Conservation (phyloP, 30 jellyfish, hydroid and myxozoan species). For the Aurelia sp. region DNA sequence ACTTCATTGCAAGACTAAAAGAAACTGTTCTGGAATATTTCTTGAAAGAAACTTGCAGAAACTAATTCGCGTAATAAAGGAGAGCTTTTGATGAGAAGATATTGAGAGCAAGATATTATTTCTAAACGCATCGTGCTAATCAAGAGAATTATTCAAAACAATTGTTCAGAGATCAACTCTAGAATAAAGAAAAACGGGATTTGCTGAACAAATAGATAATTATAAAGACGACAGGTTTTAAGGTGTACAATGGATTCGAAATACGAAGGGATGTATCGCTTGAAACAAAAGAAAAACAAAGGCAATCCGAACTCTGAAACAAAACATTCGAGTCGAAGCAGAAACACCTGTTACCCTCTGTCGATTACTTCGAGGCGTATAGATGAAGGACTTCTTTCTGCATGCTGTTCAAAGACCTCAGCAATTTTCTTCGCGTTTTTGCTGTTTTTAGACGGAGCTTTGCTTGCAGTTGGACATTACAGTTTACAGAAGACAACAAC, state of each 20-base stretch:
- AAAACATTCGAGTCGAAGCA: constrained; percentile 10
- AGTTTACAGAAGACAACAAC: constrained; percentile 59
- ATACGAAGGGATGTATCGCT: constrained; percentile 57
- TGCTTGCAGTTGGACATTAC: constrained; percentile 64
- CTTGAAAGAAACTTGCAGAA: no score
- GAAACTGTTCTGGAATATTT: no score
- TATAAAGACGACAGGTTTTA: constrained; percentile 26
- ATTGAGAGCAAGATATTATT: no score
- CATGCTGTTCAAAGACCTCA: neutral
- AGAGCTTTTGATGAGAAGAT: no score
- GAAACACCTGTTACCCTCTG: constrained; percentile 41
- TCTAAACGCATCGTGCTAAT: no score
- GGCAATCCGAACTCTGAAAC: constrained; percentile 10
- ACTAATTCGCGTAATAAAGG: no score
- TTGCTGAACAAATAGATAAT: neutral
- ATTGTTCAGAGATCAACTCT: neutral
- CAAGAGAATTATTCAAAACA: no score
- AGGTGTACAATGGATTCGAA: constrained; percentile 44
- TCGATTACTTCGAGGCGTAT: constrained; percentile 11
- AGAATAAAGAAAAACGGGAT: neutral
- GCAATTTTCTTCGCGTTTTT: constrained; percentile 8
- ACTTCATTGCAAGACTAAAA: no score
- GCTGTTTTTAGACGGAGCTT: constrained; percentile 33
- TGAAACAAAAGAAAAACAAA: constrained; percentile 52
- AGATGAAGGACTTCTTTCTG: constrained; percentile 17